Conservation (phyloP, 2,113 vertebrate genomes). For the Mastomys coucha region DNA sequence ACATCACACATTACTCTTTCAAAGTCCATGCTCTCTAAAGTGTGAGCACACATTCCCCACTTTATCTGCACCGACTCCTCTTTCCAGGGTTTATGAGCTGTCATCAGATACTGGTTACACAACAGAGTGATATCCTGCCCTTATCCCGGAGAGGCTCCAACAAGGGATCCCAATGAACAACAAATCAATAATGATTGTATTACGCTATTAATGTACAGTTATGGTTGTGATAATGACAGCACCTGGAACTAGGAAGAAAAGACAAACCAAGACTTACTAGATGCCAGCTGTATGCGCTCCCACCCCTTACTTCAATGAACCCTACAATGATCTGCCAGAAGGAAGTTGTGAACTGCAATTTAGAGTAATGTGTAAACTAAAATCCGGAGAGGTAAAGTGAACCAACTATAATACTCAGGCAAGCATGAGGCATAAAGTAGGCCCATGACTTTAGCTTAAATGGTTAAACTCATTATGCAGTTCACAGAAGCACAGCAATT, state of each 20-base stretch:
- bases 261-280: neutral
- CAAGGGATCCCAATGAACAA: neutral
- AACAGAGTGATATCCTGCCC: neutral
- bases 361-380: conserved; percentile 31
- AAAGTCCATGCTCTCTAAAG: neutral
- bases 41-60: neutral
- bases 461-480: neutral
- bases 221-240: neutral
- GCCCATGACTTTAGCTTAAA: neutral
- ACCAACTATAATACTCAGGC: neutral
- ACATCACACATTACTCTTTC: neutral
- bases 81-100: neutral
- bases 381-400: conserved; percentile 21
- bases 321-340: neutral
- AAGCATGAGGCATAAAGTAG: neutral
- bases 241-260: neutral
- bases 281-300: neutral
- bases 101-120: neutral
- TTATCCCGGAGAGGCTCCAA: neutral
- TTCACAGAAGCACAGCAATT: conserved; percentile 36
- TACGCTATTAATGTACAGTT: neutral
- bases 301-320: neutral
- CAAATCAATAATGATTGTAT: neutral
- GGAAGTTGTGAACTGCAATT: conserved; percentile 19
- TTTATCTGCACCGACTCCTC: neutral